Evolutionary conservation across 37 sponge, comb jelly and placozoan species (phyloP).

Genomic region (Bolinopsis microptera): DNA sequence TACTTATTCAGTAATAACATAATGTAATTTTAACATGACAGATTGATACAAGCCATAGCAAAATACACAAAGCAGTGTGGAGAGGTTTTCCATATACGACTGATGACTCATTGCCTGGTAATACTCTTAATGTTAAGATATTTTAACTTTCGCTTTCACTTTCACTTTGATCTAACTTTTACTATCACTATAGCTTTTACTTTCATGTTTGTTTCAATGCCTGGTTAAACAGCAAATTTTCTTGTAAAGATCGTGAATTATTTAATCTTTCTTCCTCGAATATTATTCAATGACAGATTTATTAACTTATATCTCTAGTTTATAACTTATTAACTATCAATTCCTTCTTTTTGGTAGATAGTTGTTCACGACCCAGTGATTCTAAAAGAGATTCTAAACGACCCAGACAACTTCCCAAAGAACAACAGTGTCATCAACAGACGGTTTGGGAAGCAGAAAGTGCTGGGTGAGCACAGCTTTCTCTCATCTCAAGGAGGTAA

Average conservation of each 20-base stretch:
- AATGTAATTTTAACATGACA: too few relatives aligned
- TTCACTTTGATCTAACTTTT: too few relatives aligned
- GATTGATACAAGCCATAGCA: conserved; percentile 16
- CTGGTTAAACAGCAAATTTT: too few relatives aligned
- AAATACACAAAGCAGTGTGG: conserved; percentile 10
- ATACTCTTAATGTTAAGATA: background rate
- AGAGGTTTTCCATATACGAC: conserved; percentile 27
- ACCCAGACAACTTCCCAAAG: conserved; percentile 5
- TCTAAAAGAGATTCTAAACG: background rate
- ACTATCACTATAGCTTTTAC: too few relatives aligned
- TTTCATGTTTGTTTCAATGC: too few relatives aligned
- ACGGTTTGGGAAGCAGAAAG: background rate
- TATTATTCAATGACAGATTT: too few relatives aligned
- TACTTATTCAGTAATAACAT: too few relatives aligned
- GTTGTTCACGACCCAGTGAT: conserved; percentile 2
- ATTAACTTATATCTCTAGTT: too few relatives aligned
- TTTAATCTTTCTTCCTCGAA: too few relatives aligned
- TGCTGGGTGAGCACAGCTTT: background rate
- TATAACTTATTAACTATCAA: too few relatives aligned
- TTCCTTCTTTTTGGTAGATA: background rate
- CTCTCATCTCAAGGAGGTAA: background rate
- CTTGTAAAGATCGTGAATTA: too few relatives aligned
- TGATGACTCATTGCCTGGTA: conserved; percentile 34
- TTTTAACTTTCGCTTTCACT: too few relatives aligned
- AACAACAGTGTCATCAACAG: conserved; percentile 33